Conservation (phyloP, 2,888 invertebrate genomes). For the Spodoptera picta region DNA sequence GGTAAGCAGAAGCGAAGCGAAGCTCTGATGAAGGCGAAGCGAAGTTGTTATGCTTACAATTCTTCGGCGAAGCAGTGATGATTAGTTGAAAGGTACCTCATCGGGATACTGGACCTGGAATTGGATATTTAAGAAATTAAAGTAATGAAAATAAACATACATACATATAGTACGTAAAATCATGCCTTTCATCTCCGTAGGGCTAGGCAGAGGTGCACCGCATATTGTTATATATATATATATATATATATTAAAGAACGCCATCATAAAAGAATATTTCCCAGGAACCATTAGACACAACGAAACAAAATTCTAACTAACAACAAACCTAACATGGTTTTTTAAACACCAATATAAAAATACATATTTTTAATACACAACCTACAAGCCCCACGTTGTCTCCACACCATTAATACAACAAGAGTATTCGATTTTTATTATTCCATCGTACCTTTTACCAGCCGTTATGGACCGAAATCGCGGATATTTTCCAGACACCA, state of each 20-base stretch:
- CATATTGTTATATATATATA: too few species aligned
- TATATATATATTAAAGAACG: too few species aligned
- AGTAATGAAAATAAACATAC: too few species aligned
- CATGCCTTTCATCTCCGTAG: too few species aligned
- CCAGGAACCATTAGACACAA: too few species aligned
- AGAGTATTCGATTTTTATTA: constrained; percentile 22
- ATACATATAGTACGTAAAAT: too few species aligned
- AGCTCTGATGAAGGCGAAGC: constrained; percentile 62
- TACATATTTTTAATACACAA: background rate
- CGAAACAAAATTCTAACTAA: too few species aligned
- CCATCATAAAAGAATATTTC: too few species aligned
- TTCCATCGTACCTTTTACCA: background rate
- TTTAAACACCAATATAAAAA: constrained; percentile 1
- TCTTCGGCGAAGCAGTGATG: constrained; percentile 2
- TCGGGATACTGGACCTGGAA: constrained; percentile 18
- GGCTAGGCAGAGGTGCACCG: too few species aligned
- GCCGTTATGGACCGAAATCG: too few species aligned
- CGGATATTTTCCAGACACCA: constrained; percentile 6
- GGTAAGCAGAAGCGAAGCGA: constrained; percentile 50
- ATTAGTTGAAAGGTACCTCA: background rate
- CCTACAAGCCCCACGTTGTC: background rate
- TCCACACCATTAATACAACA: background rate
- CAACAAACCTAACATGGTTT: too few species aligned
- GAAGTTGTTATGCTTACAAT: constrained; percentile 70
- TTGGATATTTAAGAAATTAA: background rate